Evolutionary conservation across 1,140 invertebrate species (phyloP).

Genomic region (Calycopis cecrops): DNA sequence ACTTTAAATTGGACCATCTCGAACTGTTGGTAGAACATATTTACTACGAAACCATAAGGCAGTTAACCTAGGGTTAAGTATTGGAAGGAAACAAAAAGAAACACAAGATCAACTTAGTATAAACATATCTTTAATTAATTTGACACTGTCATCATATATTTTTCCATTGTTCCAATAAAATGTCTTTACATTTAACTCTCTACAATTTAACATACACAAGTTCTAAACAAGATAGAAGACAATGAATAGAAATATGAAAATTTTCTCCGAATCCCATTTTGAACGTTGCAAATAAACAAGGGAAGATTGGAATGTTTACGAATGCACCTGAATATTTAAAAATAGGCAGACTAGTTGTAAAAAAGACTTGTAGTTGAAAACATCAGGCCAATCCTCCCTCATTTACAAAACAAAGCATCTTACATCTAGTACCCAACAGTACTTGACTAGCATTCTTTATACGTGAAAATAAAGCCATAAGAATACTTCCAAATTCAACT

Average conservation of each 20-base stretch:
- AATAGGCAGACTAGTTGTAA: no score
- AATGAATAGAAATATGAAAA: no score
- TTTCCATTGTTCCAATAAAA: slow-evolving; percentile 51
- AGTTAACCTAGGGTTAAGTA: no score
- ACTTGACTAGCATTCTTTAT: slow-evolving; percentile 6
- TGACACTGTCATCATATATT: slow-evolving; percentile 67
- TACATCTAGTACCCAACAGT: slow-evolving; percentile 3
- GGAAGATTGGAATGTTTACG: no score
- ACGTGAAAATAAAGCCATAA: background rate
- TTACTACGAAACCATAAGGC: no score
- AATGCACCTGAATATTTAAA: no score
- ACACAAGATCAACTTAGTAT: slow-evolving; percentile 46
- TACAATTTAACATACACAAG: slow-evolving; percentile 32
- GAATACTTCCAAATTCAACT: background rate
- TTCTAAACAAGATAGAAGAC: no score
- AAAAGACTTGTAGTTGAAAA: no score
- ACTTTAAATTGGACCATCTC: no score
- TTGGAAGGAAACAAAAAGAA: slow-evolving; percentile 37
- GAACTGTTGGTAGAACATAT: no score
- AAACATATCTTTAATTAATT: slow-evolving; percentile 68
- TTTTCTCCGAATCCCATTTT: no score
- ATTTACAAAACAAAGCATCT: slow-evolving; percentile 1
- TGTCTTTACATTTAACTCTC: slow-evolving; percentile 48
- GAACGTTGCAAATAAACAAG: no score
- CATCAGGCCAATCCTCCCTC: background rate